Percentiles rank a stretch among this genome's conserved stretches.
phyloP scores from a whole-genome alignment of 2,888 invertebrate genomes.

The Caenorhabditis afra region DNA sequence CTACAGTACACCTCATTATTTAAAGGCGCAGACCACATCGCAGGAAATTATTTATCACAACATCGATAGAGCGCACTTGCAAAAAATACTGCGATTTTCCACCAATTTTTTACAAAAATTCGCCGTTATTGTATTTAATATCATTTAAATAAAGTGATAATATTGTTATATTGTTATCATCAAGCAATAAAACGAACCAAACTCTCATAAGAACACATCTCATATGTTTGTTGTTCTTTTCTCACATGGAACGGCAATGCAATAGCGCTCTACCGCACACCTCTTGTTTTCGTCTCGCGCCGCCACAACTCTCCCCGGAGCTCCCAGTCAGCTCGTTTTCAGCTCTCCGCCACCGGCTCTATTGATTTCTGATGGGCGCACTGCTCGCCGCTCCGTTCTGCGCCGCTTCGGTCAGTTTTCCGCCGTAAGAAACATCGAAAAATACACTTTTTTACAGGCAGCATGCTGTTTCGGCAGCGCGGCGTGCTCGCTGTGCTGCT shows the following conservation, averaged over 20 bases:
- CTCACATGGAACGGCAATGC: too few relatives aligned
- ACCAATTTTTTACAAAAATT: too few relatives aligned
- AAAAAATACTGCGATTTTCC: slow-evolving; percentile 3
- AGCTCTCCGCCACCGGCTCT: slow-evolving; percentile 10
- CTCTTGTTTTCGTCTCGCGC: slow-evolving; percentile 4
- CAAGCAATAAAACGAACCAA: too few relatives aligned
- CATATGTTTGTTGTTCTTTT: too few relatives aligned
- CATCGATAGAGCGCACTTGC: neutral
- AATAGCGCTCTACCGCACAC: slow-evolving; percentile 29
- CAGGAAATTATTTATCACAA: too few relatives aligned
- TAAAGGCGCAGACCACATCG: too few relatives aligned
- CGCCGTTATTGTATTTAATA: too few relatives aligned
- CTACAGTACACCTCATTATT: too few relatives aligned
- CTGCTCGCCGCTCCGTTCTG: slow-evolving; percentile 50
- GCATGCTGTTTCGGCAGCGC: slow-evolving; percentile 98
- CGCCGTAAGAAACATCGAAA: neutral
- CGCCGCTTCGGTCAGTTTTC: slow-evolving; percentile 45
- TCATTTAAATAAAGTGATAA: too few relatives aligned
- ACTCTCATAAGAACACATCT: too few relatives aligned
- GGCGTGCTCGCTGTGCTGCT: slow-evolving; percentile 96
- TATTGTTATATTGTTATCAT: too few relatives aligned
- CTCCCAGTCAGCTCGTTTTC: slow-evolving; percentile 4
- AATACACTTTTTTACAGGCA: slow-evolving; percentile 84
- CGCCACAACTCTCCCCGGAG: neutral
- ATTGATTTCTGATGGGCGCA: slow-evolving; percentile 49